These are phyloP conservation scores for Notiomystis cincta DNA, from an alignment of 2,113 vertebrate species.

Conservation along the genomic window DNA sequence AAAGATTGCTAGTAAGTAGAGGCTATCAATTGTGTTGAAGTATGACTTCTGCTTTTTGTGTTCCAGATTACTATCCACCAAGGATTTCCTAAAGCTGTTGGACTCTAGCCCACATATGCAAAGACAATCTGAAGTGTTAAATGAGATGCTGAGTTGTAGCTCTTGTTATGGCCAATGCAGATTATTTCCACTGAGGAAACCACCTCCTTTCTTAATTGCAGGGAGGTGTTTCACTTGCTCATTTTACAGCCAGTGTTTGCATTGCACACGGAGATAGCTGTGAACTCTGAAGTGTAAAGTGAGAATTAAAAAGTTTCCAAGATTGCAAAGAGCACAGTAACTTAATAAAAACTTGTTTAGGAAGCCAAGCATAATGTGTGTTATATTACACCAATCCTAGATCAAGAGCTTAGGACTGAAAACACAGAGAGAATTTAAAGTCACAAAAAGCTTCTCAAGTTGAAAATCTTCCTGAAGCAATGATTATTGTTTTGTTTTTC, in stretches of 20 bases:
- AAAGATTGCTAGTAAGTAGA: background rate
- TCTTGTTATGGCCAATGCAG: background rate
- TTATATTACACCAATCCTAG: background rate
- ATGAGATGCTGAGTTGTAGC: conserved; percentile 2
- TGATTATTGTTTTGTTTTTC: background rate
- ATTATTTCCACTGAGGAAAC: conserved; percentile 35
- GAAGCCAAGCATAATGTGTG: background rate
- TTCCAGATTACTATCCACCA: conserved; percentile 55
- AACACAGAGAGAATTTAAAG: background rate
- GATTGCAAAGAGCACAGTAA: background rate
- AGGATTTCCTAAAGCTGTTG: conserved; percentile 66
- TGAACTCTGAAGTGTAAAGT: background rate
- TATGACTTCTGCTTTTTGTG: conserved; percentile 58
- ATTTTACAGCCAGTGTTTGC: background rate
- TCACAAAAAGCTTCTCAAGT: background rate
- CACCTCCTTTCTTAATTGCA: conserved; percentile 30
- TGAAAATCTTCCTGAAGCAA: background rate
- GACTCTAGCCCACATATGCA: conserved; percentile 38
- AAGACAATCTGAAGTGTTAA: conserved; percentile 53
- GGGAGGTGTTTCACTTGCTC: background rate
- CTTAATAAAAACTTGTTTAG: background rate
- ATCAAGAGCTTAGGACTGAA: background rate
- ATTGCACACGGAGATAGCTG: background rate
- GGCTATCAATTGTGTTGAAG: conserved; percentile 59
- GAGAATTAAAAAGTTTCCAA: background rate